phyloP scores from a whole-genome alignment of 2,113 vertebrate genomes.

The Carettochelys insculpta region DNA sequence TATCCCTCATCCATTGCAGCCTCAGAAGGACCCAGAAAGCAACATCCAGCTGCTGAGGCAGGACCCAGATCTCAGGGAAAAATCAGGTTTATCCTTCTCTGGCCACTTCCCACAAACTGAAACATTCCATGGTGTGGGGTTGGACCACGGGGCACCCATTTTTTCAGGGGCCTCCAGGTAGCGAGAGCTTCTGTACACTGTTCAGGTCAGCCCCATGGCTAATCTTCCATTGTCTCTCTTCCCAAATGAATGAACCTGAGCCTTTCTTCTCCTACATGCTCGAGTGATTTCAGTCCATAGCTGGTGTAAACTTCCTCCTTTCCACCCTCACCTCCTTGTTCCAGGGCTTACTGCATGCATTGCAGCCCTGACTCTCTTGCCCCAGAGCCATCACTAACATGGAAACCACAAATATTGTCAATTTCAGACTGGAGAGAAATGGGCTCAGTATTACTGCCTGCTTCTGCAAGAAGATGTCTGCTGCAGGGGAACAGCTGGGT shows the following conservation, averaged over 20 bases:
- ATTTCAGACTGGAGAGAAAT: not conserved
- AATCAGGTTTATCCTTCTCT: no score
- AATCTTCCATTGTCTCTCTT: not conserved
- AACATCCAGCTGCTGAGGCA: no score
- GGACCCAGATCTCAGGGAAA: no score
- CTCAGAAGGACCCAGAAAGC: no score
- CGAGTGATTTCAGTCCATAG: not conserved
- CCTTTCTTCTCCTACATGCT: not conserved
- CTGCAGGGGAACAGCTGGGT: not conserved
- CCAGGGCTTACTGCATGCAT: accelerated
- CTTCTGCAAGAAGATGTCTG: not conserved
- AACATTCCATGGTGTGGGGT: no score
- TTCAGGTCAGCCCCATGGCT: not conserved
- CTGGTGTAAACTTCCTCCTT: not conserved
- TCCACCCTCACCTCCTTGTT: not conserved
- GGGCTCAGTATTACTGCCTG: not conserved
- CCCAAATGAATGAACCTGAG: not conserved
- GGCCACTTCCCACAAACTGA: no score
- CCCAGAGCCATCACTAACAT: not conserved
- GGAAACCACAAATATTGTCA: not conserved
- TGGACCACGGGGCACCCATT: no score
- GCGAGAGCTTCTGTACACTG: no score
- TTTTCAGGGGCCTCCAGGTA: no score
- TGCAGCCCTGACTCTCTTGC: not conserved
- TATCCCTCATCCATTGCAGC: no score